Percentiles rank a stretch among this genome's conserved stretches.
phyloP scores from a whole-genome alignment of 2,797 vertebrate genomes.

The Syngnathus acus region DNA sequence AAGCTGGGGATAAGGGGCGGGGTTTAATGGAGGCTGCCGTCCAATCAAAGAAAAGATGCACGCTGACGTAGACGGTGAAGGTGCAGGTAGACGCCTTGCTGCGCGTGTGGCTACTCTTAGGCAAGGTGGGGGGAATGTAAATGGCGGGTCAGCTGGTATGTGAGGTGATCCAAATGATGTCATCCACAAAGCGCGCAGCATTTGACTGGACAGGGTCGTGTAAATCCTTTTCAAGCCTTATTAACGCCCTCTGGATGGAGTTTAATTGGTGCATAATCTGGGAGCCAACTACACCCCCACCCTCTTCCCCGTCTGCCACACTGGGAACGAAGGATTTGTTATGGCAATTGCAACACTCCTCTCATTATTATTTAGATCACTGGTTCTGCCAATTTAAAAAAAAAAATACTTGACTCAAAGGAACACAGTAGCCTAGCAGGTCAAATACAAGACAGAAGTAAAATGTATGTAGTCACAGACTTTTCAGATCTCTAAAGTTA shows the following conservation, averaged over 20 bases:
- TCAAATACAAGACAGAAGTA: no score
- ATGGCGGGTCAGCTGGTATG: slow-evolving; percentile 43
- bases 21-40: slow-evolving; percentile 10
- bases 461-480: no score
- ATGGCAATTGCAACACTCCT: not conserved
- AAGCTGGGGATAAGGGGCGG: slow-evolving; percentile 1
- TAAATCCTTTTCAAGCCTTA: slow-evolving; percentile 62
- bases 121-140: not conserved
- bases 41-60: slow-evolving; percentile 47
- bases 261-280: slow-evolving; percentile 61
- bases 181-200: slow-evolving; percentile 58
- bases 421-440: no score
- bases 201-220: slow-evolving; percentile 57
- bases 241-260: slow-evolving; percentile 51
- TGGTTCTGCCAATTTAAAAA: not conserved
- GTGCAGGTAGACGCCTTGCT: slow-evolving; percentile 47
- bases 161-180: slow-evolving; percentile 71
- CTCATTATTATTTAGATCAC: not conserved
- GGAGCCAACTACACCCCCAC: slow-evolving; percentile 10
- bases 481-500: no score
- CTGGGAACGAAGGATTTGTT: not conserved
- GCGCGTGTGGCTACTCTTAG: slow-evolving; percentile 25
- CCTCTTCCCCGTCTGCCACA: slow-evolving; percentile 44
- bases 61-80: slow-evolving; percentile 33
- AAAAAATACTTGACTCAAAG: no score